Evolutionary conservation across 2,113 vertebrate species (phyloP), one percentile per base, ranked within the genome.

Genomic region (Heloderma charlesbogerti): DNA sequence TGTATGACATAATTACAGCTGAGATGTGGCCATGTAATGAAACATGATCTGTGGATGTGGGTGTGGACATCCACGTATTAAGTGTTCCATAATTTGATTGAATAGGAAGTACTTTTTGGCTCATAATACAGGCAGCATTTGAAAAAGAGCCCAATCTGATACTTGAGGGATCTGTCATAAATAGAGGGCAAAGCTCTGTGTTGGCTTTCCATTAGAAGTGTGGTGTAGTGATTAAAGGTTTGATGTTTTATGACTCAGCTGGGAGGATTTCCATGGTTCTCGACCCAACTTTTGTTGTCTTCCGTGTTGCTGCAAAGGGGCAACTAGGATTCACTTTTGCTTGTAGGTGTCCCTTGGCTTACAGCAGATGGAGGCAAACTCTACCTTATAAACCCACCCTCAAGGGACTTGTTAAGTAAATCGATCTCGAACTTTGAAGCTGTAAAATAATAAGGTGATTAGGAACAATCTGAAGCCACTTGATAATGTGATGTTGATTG

Each of bases 211-310:
- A 82, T 96, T 96, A 97, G 97, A 96, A 94, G 93, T 96, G 89
- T 91, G 90, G 51, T 72, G 88, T 72, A 88, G 86, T 66, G 88
- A 93, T 87, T 92, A 85, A 90, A 92, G 89, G 95, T 94, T 97
- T 97, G 95, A 95, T 96, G 95, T 97, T 97, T 97, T 96, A 96
- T 91, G 92, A 84, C 87, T 66, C 54, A 91, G 87, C 92, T 95
- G 95, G 95, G 97, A 95, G 95, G 94, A 93, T 94, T 94, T 88
- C 45, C 60, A 69, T 67, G 89, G 80, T 77, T 88, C 92, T 95
- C 92, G 79, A 71, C 93, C 69, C 71, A 82, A 81, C 95, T 87
- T 90, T 80, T 15, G 9, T 92, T 90, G 66, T 86, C 77, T 84
- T 40, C 93, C 88, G 88, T 89, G 54, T 31, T 93, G 37, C 88